phyloP scores from a whole-genome alignment of 2,888 invertebrate species.

The Brenthis ino region DNA sequence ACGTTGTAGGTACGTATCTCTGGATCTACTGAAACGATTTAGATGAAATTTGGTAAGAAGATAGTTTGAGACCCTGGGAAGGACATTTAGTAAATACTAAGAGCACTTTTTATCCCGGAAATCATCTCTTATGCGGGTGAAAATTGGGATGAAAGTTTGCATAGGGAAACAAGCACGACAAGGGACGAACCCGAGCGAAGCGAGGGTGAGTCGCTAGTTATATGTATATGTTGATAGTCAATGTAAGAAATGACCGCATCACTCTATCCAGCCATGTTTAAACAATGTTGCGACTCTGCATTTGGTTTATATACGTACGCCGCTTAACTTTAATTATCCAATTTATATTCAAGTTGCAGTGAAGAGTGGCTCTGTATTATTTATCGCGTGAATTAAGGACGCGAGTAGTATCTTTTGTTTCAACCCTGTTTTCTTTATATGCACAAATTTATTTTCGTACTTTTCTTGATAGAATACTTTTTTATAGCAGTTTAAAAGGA shows the following conservation, averaged over 20 bases:
- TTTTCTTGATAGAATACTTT: not conserved
- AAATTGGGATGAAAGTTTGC: no score
- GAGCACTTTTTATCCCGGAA: no score
- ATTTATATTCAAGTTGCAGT: constrained; percentile 77
- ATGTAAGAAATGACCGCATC: constrained; percentile 15
- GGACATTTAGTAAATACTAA: no score
- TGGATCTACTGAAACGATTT: no score
- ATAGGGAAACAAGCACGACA: no score
- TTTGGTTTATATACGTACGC: constrained; percentile 64
- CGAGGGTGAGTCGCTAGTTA: no score
- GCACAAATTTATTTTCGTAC: constrained; percentile 18
- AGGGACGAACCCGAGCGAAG: no score
- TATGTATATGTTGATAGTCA: not conserved
- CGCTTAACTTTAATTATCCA: constrained; percentile 74
- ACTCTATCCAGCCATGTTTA: constrained; percentile 24
- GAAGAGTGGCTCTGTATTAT: constrained; percentile 72
- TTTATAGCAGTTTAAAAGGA: no score
- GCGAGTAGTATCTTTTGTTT: constrained; percentile 53
- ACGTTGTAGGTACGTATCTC: no score
- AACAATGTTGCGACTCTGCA: constrained; percentile 52
- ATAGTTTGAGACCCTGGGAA: no score
- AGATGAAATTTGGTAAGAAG: no score
- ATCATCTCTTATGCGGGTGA: no score
- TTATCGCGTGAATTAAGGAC: constrained; percentile 64
- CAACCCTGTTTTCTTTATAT: constrained; percentile 38